Percentiles rank a stretch among this genome's conserved stretches.
These are phyloP conservation scores for Mastacembelus armatus DNA, from an alignment of 2,797 vertebrate species.

Conservation along the genomic window DNA sequence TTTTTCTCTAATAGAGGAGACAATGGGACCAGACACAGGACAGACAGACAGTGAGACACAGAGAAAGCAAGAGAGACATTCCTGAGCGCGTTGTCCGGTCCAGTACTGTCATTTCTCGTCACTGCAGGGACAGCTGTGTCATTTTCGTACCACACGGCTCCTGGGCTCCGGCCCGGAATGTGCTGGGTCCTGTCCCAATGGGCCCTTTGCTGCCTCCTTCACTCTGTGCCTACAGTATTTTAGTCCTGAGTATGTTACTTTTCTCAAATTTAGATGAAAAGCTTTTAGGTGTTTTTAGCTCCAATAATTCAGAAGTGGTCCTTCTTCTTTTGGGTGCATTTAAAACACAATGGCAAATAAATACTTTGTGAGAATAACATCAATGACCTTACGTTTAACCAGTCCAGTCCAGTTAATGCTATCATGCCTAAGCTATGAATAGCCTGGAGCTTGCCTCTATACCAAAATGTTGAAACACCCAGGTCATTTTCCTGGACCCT, in stretches of 20 bases:
- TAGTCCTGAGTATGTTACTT: neutral
- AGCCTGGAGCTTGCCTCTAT: neutral
- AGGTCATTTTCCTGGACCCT: neutral
- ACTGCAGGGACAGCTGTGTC: slow-evolving; percentile 68
- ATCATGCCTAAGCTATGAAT: neutral
- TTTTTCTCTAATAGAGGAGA: slow-evolving; percentile 57
- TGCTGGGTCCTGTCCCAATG: slow-evolving; percentile 31
- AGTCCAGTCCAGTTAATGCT: neutral
- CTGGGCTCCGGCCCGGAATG: slow-evolving; percentile 63
- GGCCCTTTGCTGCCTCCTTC: slow-evolving; percentile 13
- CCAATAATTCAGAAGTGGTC: rapidly evolving
- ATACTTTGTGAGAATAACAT: neutral
- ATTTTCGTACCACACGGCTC: slow-evolving; percentile 68
- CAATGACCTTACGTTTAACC: neutral
- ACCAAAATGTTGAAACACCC: neutral
- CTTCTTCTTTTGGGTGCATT: neutral
- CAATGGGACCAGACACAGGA: slow-evolving; percentile 50
- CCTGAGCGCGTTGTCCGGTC: slow-evolving; percentile 57
- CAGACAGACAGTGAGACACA: slow-evolving; percentile 14
- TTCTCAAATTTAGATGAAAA: neutral
- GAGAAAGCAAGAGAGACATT: slow-evolving; percentile 45
- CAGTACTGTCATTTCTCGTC: slow-evolving; percentile 65
- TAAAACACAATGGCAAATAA: too few relatives aligned
- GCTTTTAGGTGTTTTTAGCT: neutral
- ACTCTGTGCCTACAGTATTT: neutral